phyloP scores from a whole-genome alignment of 2,888 invertebrate species.

The Diogma glabrata region DNA sequence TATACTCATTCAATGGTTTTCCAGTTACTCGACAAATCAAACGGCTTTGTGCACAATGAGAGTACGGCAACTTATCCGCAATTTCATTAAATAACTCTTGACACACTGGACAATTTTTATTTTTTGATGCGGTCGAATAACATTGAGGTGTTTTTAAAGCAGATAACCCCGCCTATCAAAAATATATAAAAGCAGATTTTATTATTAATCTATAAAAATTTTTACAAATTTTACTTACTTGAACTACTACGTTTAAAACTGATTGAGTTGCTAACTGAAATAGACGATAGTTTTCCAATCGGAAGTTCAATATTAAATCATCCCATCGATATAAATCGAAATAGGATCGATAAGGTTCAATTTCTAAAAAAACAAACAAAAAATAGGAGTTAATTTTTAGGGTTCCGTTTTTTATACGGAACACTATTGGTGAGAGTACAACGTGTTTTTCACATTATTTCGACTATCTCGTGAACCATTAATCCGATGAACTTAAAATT shows the following conservation, averaged over 20 bases:
- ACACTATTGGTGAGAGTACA: too few species aligned
- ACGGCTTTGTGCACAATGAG: slow-evolving; percentile 92
- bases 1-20: slow-evolving; percentile 89
- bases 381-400: too few species aligned
- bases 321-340: slow-evolving; percentile 65
- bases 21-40: slow-evolving; percentile 87
- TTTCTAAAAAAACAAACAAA: slow-evolving; percentile 34
- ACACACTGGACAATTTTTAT: slow-evolving; percentile 88
- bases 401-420: too few species aligned
- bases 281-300: slow-evolving; percentile 85
- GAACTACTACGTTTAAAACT: slow-evolving; percentile 82
- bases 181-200: not conserved
- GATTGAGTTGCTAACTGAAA: slow-evolving; percentile 88
- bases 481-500: too few species aligned
- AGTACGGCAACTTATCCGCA: slow-evolving; percentile 78
- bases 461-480: too few species aligned
- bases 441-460: too few species aligned
- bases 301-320: slow-evolving; percentile 76
- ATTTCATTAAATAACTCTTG: slow-evolving; percentile 75
- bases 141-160: slow-evolving; percentile 91
- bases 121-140: slow-evolving; percentile 56
- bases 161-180: slow-evolving; percentile 66
- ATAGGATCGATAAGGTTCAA: slow-evolving; percentile 58
- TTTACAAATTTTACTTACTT: slow-evolving; percentile 38
- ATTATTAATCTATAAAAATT: too few species aligned